Evolutionary conservation across 2,113 vertebrate species (phyloP).

Genomic region (Telmatochromis bifrenatus): DNA sequence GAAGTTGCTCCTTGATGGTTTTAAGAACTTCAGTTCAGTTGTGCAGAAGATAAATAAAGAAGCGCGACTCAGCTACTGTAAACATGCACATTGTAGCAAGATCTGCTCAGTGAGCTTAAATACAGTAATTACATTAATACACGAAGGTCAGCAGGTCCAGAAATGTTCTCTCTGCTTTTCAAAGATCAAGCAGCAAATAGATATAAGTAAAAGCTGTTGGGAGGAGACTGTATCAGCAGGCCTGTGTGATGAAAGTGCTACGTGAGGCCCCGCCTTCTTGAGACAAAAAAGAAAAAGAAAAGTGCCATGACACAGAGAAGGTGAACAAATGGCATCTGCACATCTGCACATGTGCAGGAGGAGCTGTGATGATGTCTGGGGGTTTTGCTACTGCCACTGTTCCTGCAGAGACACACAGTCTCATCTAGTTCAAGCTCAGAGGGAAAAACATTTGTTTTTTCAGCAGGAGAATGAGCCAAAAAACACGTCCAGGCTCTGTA

Average conservation of each 20-base stretch:
- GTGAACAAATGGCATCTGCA: not conserved
- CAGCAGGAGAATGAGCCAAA: not conserved
- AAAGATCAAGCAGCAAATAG: not conserved
- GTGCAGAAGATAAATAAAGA: not conserved
- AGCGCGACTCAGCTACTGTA: accelerated
- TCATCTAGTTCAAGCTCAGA: not conserved
- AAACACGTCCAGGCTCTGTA: not conserved
- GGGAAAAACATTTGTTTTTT: not conserved
- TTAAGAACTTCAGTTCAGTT: not conserved
- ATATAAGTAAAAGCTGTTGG: not conserved
- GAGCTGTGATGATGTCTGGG: not conserved
- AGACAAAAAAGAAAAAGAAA: not conserved
- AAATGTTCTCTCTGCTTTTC: not conserved
- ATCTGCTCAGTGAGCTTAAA: not conserved
- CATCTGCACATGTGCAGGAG: not conserved
- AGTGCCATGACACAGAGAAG: not conserved
- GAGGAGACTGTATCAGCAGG: not conserved
- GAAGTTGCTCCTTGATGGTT: not conserved
- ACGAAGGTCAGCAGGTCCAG: accelerated
- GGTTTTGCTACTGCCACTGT: not conserved
- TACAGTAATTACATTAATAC: not conserved
- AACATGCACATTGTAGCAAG: not conserved
- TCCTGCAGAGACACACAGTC: not conserved
- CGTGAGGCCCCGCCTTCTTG: not conserved
- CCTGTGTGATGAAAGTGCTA: not conserved